Evolutionary conservation across 2,797 vertebrate species (phyloP).

Genomic region (Delichon dasypus): DNA sequence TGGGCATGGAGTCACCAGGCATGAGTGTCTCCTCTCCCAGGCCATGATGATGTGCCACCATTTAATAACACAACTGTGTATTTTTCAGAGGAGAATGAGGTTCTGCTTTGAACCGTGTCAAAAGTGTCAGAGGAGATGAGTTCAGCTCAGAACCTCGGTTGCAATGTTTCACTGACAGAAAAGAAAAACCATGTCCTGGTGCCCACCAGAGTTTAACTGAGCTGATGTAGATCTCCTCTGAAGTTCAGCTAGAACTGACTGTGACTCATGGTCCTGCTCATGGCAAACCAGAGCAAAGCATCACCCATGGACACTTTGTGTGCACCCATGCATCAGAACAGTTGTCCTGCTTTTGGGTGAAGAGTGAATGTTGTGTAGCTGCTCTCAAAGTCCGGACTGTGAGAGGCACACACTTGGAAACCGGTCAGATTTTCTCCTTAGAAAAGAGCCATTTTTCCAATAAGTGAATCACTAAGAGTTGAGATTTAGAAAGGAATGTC

Average conservation of each 20-base stretch:
- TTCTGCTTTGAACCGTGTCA: not conserved
- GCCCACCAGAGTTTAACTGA: not conserved
- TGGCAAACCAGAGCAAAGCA: not conserved
- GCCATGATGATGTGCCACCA: not conserved
- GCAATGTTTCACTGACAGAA: not conserved
- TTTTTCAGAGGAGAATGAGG: not conserved
- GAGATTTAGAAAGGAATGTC: not conserved
- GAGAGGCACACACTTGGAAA: not conserved
- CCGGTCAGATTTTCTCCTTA: not conserved
- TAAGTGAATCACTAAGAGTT: not conserved
- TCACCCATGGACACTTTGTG: not conserved
- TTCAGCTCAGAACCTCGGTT: not conserved
- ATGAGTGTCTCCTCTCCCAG: not conserved
- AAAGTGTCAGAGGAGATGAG: not conserved
- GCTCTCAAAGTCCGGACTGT: not conserved
- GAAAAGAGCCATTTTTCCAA: not conserved
- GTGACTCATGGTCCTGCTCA: not conserved
- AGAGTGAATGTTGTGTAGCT: not conserved
- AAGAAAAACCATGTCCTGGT: not conserved
- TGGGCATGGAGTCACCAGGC: not conserved
- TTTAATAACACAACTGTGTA: not conserved
- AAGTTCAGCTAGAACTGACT: not conserved
- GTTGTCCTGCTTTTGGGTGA: not conserved
- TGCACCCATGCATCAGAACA: rapidly evolving
- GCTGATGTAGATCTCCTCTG: not conserved